Conservation (phyloP, 2,797 vertebrate genomes). For the Cynopterus sphinx region DNA sequence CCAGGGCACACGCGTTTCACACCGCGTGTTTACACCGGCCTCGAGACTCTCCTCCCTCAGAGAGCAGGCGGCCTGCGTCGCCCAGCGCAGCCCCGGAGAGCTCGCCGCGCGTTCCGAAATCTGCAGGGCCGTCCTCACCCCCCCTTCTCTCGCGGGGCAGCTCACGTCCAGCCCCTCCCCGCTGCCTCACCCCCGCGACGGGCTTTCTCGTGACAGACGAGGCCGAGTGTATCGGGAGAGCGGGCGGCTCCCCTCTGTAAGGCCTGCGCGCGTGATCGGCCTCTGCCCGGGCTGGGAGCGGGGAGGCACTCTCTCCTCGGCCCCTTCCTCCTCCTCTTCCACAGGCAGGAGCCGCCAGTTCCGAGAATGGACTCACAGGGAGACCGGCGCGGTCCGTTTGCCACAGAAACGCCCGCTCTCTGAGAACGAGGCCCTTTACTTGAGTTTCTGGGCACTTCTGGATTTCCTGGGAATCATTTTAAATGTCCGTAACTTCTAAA, state of each 20-base stretch:
- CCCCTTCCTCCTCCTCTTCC: not conserved
- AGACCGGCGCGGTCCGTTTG: not conserved
- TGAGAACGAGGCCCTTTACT: not conserved
- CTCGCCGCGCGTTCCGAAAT: no score
- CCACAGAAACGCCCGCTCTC: not conserved
- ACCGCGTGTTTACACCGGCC: no score
- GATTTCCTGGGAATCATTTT: not conserved
- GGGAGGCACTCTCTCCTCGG: not conserved
- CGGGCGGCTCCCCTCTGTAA: accelerated
- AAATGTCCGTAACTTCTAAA: not conserved
- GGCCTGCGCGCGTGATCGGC: not conserved
- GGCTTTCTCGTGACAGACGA: not conserved
- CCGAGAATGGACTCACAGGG: not conserved
- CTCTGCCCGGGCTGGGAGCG: not conserved
- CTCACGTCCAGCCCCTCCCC: not conserved
- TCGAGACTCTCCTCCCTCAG: no score
- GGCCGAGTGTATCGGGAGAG: not conserved
- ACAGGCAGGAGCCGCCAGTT: not conserved
- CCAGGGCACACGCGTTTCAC: no score
- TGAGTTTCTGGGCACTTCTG: not conserved
- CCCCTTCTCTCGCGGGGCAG: no score
- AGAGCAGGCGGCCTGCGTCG: no score
- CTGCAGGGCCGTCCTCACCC: no score
- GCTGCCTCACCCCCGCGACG: no score
- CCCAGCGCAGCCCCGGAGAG: no score